phyloP scores from a whole-genome alignment of 2,888 invertebrate genomes.

The Hyles lineata region DNA sequence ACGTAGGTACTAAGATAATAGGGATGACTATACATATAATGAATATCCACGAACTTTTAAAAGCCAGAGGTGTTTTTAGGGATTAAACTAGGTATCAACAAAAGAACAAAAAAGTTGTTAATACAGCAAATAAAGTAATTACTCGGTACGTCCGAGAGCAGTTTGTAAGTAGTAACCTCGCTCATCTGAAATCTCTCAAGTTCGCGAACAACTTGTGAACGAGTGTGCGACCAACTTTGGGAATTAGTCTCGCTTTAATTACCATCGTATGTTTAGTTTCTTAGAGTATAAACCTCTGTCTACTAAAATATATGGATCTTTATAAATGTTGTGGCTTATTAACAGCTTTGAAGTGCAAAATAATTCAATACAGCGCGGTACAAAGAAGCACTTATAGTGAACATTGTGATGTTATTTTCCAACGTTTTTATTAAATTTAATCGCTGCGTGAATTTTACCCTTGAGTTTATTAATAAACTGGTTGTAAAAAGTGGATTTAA shows the following conservation, averaged over 20 bases:
- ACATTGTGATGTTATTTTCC: too few species aligned
- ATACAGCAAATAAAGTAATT: not conserved
- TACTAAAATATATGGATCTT: not conserved
- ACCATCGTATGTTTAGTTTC: not conserved
- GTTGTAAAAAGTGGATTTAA: too few species aligned
- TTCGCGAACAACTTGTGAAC: not conserved
- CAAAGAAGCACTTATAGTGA: too few species aligned
- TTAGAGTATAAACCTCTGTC: not conserved
- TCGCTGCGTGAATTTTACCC: too few species aligned
- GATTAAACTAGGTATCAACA: not conserved
- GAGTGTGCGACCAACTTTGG: constrained; percentile 7
- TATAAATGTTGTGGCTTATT: not conserved
- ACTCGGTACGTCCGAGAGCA: not conserved
- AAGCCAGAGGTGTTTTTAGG: not conserved
- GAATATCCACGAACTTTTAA: too few species aligned
- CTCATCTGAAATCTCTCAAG: not conserved
- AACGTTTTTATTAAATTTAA: too few species aligned
- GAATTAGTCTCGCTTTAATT: not conserved
- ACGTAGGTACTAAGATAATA: too few species aligned
- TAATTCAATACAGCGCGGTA: too few species aligned
- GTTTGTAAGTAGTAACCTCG: not conserved
- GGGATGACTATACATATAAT: too few species aligned
- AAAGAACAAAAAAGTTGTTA: not conserved
- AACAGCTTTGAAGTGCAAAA: not conserved
- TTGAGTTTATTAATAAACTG: too few species aligned